Evolutionary conservation across 1,140 invertebrate genomes (phyloP).

Genomic region (Euura saliciscinereae): DNA sequence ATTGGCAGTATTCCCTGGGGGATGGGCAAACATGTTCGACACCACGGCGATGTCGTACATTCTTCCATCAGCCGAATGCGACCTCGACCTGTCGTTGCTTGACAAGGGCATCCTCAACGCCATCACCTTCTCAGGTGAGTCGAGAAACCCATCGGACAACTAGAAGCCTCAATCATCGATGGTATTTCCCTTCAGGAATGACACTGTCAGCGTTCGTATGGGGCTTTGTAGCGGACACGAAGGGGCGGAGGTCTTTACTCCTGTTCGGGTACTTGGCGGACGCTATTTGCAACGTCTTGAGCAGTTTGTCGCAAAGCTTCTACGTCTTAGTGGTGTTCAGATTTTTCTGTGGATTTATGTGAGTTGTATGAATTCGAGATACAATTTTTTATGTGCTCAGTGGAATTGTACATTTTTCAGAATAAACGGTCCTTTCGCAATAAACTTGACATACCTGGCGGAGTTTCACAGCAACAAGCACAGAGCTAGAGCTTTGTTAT

Average conservation of each 20-base stretch:
- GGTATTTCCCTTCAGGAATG: constrained; percentile 68
- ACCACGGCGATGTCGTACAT: constrained; percentile 71
- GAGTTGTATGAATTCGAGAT: constrained; percentile 43
- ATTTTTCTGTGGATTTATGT: constrained; percentile 81
- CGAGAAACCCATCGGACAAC: not conserved
- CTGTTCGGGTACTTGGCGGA: constrained; percentile 75
- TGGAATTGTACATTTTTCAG: constrained; percentile 53
- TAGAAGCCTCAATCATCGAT: not conserved
- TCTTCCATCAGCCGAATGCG: constrained; percentile 73
- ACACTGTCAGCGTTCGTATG: constrained; percentile 80
- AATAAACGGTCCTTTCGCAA: constrained; percentile 72
- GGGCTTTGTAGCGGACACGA: constrained; percentile 80
- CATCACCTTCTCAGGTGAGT: constrained; percentile 68
- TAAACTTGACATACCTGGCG: constrained; percentile 68
- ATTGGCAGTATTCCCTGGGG: constrained; percentile 65
- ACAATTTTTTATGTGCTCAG: constrained; percentile 20
- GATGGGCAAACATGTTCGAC: constrained; percentile 69
- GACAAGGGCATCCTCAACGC: constrained; percentile 75
- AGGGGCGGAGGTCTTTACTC: constrained; percentile 74
- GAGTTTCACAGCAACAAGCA: constrained; percentile 68
- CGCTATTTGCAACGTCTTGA: constrained; percentile 69
- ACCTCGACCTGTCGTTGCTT: constrained; percentile 66
- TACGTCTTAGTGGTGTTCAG: constrained; percentile 72
- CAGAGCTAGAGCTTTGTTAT: constrained; percentile 59
- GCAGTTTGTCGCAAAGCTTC: constrained; percentile 74